phyloP scores from a whole-genome alignment of 1,140 invertebrate species.

The Papilio helenus region DNA sequence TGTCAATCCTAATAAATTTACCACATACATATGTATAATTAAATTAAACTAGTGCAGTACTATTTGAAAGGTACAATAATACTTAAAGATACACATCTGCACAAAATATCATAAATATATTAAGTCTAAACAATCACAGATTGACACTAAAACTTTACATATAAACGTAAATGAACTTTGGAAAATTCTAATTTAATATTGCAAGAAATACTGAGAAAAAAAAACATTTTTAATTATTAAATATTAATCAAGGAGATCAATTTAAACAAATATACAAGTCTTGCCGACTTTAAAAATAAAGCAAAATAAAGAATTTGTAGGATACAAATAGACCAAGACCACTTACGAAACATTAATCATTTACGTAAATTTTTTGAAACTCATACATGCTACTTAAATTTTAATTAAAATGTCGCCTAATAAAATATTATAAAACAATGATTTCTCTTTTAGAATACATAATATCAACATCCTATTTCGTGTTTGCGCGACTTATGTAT shows the following conservation, averaged over 20 bases:
- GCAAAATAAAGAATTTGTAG: background rate
- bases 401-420: background rate
- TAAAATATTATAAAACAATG: background rate
- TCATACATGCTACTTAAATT: background rate
- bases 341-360: too few species aligned
- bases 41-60: background rate
- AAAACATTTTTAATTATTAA: background rate
- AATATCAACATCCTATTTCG: background rate
- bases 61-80: background rate
- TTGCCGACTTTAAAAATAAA: background rate
- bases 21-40: background rate
- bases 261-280: slow-evolving; percentile 3
- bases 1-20: background rate
- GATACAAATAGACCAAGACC: too few species aligned
- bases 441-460: background rate
- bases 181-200: slow-evolving; percentile 9
- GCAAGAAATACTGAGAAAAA: slow-evolving; percentile 15
- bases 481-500: background rate
- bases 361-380: background rate
- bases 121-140: slow-evolving; percentile 63
- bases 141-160: slow-evolving; percentile 55
- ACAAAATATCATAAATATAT: slow-evolving; percentile 44
- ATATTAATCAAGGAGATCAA: background rate
- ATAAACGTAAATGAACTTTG: slow-evolving; percentile 40
- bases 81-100: slow-evolving; percentile 33